Percentiles rank a stretch among this genome's conserved stretches.
These are phyloP conservation scores for Echinometra lucunter DNA, from an alignment of 53 echinoderm and acorn worm genomes.

Conservation along the genomic window DNA sequence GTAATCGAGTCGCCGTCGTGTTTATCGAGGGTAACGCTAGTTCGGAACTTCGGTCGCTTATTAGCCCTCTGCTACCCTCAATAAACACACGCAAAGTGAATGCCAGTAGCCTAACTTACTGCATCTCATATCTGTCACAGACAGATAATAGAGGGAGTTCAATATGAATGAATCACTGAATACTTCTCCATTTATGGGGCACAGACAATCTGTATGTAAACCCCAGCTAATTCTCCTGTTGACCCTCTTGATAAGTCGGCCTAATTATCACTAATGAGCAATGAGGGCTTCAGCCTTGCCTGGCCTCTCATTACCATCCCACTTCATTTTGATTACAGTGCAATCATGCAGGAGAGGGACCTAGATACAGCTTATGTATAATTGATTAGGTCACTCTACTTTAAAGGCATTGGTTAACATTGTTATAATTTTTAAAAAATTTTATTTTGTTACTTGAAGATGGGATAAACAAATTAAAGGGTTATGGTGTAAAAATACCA, in stretches of 20 bases:
- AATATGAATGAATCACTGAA: neutral
- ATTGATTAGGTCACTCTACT: neutral
- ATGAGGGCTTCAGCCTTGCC: conserved; percentile 2
- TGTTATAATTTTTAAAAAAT: no score
- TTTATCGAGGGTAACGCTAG: no score
- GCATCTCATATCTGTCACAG: no score
- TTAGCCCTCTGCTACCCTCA: no score
- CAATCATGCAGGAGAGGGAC: neutral
- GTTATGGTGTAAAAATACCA: no score
- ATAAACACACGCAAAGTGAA: no score
- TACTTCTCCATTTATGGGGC: conserved; percentile 33
- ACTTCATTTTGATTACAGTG: neutral
- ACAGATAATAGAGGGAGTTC: neutral
- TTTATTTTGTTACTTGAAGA: no score
- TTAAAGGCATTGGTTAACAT: neutral
- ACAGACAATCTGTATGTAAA: conserved; percentile 29
- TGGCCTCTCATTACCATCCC: neutral
- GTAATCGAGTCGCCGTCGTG: no score
- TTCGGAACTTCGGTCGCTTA: no score
- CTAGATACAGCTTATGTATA: neutral
- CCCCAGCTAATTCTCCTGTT: conserved; percentile 6
- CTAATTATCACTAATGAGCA: conserved; percentile 48
- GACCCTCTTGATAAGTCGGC: conserved; percentile 36
- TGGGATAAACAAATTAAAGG: no score
- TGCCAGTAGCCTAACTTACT: no score